phyloP scores from a whole-genome alignment of 2,888 invertebrate species.

The Linyphia triangularis region DNA sequence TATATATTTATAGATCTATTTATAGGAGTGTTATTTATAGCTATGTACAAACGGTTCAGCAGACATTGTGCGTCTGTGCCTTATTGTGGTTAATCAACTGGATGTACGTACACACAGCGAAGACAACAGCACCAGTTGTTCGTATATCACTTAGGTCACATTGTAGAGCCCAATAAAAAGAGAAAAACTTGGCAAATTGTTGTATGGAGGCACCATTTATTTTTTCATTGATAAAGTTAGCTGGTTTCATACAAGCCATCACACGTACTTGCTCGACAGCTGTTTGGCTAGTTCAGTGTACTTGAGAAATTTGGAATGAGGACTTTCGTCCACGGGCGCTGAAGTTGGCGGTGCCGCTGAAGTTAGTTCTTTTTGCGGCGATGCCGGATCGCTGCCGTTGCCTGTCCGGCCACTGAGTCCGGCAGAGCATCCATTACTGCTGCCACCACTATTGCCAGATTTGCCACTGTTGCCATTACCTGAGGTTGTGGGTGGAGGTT shows the following conservation, averaged over 20 bases:
- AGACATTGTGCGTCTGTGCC: slow-evolving; percentile 71
- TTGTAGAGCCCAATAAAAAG: slow-evolving; percentile 59
- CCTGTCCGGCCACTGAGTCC: slow-evolving; percentile 77
- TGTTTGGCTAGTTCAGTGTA: slow-evolving; percentile 99
- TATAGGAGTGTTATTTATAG: slow-evolving; percentile 74
- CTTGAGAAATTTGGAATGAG: slow-evolving; percentile 98
- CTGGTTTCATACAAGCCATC: slow-evolving; percentile 65
- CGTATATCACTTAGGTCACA: slow-evolving; percentile 62
- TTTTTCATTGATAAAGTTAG: slow-evolving; percentile 10
- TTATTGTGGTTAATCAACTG: slow-evolving; percentile 40
- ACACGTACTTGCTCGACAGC: slow-evolving; percentile 92
- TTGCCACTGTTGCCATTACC: slow-evolving; percentile 27
- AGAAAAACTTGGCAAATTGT: slow-evolving; percentile 72
- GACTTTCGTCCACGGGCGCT: slow-evolving; percentile 88
- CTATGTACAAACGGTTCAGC: slow-evolving; percentile 70
- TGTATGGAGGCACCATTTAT: slow-evolving; percentile 67
- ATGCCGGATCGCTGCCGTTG: slow-evolving; percentile 81
- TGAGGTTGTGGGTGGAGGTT: slow-evolving; percentile 72
- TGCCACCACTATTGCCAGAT: slow-evolving; percentile 18
- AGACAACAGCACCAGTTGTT: slow-evolving; percentile 63
- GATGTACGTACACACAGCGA: slow-evolving; percentile 37
- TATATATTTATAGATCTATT: slow-evolving; percentile 74
- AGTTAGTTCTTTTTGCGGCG: slow-evolving; percentile 63
- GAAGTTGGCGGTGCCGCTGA: slow-evolving; percentile 77
- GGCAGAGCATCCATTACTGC: slow-evolving; percentile 77